Evolutionary conservation across 2,888 invertebrate genomes (phyloP).

Genomic region (Callyntrura guangdongensis): DNA sequence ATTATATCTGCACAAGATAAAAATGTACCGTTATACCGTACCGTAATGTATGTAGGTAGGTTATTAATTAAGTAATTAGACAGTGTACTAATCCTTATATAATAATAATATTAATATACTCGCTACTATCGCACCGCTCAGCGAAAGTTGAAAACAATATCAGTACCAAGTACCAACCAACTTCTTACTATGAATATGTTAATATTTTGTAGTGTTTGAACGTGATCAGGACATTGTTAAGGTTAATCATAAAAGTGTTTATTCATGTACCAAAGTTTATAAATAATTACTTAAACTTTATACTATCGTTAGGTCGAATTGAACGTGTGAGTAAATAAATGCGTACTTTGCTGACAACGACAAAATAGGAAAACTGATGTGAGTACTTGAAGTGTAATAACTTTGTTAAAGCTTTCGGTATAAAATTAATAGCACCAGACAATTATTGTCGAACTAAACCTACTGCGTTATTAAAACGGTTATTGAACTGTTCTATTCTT

Average conservation of each 20-base stretch:
- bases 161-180: conserved; percentile 26
- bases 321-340: conserved; percentile 37
- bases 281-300: conserved; percentile 29
- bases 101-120: conserved; percentile 22
- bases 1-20: neutral
- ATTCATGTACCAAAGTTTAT: conserved; percentile 71
- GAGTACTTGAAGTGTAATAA: neutral
- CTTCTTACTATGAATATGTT: neutral
- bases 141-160: conserved; percentile 19
- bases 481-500: conserved; percentile 63
- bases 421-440: neutral
- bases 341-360: neutral
- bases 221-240: neutral
- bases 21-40: neutral
- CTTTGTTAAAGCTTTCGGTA: neutral
- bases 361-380: neutral
- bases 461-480: conserved; percentile 61
- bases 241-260: conserved; percentile 33
- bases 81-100: neutral
- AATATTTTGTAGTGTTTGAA: conserved; percentile 28
- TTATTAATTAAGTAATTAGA: too few relatives aligned
- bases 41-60: neutral
- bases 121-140: conserved; percentile 38
- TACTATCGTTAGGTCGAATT: neutral
- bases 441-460: conserved; percentile 60